phyloP scores from a whole-genome alignment of 2,113 vertebrate genomes.

The Lamprologus ornatipinnis region DNA sequence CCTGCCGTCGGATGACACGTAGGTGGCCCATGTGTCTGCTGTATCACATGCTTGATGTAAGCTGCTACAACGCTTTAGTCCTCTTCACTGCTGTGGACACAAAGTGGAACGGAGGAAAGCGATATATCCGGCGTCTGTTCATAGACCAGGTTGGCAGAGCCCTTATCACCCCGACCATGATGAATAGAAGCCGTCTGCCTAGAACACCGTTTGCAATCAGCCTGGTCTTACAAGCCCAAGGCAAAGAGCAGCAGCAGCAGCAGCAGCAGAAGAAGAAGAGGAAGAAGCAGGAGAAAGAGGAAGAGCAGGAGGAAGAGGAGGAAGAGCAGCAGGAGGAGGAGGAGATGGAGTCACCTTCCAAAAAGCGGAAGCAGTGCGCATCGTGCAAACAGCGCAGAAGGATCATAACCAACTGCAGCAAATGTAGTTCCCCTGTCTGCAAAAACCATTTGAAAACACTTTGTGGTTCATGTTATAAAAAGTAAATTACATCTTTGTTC shows the following conservation, averaged over 20 bases:
- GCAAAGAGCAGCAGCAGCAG: background rate
- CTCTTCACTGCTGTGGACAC: background rate
- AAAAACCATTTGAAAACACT: background rate
- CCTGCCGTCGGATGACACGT: background rate
- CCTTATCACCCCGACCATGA: background rate
- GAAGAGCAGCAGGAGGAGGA: background rate
- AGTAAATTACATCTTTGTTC: background rate
- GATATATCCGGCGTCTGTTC: fast-evolving
- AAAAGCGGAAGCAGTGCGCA: background rate
- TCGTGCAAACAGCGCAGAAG: background rate
- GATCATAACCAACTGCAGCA: background rate
- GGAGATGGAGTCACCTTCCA: background rate
- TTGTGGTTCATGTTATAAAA: background rate
- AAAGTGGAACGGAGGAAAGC: background rate
- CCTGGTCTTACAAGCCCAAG: background rate
- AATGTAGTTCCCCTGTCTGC: background rate
- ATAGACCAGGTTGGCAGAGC: background rate
- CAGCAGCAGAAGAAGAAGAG: fast-evolving
- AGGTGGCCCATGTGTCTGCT: background rate
- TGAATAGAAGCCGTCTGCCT: background rate
- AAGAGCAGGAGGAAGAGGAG: background rate
- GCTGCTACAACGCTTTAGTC: background rate
- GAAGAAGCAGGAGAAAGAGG: background rate
- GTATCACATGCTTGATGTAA: background rate
- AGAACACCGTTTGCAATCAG: background rate